phyloP scores from a whole-genome alignment of 2,113 vertebrate genomes.

The Typhlomys cinereus region DNA sequence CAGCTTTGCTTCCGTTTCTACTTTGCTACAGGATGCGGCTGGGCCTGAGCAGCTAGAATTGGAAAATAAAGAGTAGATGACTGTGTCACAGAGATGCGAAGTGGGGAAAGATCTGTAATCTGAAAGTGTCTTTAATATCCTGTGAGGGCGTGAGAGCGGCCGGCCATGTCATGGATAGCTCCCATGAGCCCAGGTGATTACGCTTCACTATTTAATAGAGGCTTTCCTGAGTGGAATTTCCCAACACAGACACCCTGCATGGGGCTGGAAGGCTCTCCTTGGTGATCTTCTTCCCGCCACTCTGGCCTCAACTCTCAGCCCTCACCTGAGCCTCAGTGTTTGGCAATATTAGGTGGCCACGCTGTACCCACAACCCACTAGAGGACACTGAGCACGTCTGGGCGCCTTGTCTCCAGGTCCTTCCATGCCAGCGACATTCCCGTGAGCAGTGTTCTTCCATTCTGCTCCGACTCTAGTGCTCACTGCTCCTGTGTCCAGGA shows the following conservation, averaged over 20 bases:
- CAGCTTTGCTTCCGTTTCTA: background rate
- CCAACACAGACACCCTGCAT: background rate
- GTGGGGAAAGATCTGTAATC: background rate
- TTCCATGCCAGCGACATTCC: background rate
- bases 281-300: conserved; percentile 12
- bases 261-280: background rate
- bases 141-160: background rate
- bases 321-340: background rate
- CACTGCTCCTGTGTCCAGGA: background rate
- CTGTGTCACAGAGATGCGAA: background rate
- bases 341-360: background rate
- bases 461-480: background rate
- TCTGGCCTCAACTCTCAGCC: background rate
- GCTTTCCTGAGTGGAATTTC: background rate
- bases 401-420: background rate
- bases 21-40: background rate
- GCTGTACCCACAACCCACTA: no score
- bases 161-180: background rate
- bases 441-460: background rate
- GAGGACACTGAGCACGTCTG: background rate
- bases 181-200: background rate
- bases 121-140: conserved; percentile 65
- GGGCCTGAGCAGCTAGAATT: background rate
- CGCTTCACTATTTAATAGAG: conserved; percentile 54
- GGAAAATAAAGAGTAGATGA: background rate